Base-by-base conservation (phyloP, 2,797 vertebrate species). In the Argya squamiceps region DNA sequence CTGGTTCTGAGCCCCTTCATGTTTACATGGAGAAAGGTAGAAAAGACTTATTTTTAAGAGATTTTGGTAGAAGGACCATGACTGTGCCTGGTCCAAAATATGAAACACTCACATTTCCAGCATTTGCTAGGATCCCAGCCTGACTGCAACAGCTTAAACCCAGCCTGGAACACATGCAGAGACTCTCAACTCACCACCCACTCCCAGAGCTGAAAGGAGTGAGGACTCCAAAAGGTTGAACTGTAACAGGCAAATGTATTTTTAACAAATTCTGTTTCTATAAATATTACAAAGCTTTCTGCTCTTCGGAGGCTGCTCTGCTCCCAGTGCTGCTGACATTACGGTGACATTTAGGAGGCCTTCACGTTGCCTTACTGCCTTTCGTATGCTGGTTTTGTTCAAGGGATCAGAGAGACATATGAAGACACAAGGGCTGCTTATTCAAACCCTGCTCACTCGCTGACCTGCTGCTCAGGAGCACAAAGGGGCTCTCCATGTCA, bases 331-430 rank as follows among this genome's bases (percentile, higher is more conserved):
- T 93, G 97, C 92, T 98, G 98, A 98, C 98, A 98, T 98, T 98
- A 98, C 50, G 43, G 93, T 98, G 98, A 98, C 98, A 98, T 98
- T 98, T 98, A 97, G 95, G 95, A 96, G 93, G 94, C 96, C 96
- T 96, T 76, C 88, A 76, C 92, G 13, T 88, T 91, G 96, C 97
- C 96, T 95, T 78, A 47, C 84, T 96, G 96, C 92, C 96, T 97
- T 95, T 96, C 86, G 39, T 92, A 91, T 92, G 93, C 97, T 84
- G 95, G 96, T 97, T 97, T 98, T 98, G 97, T 98, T 97, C 76
- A 67, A 95, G 92, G 97, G 97, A 98, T 97, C 96, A 96, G 87
- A 97, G 96, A 64, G 94, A 97, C 95, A 91, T 52, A 95, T 26
- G 92, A 95, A 88, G 94, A 97, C 96, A 97, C 97, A 97, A 97